phyloP scores from a whole-genome alignment of 2,797 vertebrate species.

The Poeciliopsis presidionis region DNA sequence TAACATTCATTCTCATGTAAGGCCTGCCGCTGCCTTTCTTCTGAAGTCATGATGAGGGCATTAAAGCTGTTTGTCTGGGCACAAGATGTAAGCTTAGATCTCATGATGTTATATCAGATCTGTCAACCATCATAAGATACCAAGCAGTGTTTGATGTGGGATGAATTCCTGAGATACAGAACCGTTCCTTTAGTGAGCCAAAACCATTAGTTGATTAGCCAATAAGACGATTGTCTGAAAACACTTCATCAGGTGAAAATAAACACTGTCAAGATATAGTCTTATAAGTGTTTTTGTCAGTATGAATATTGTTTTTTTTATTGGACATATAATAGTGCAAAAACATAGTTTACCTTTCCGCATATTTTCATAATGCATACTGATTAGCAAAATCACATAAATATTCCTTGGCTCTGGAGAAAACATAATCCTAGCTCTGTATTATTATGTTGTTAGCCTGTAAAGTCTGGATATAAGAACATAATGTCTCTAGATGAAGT shows the following conservation, averaged over 20 bases:
- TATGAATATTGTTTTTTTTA: not conserved
- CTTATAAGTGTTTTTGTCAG: conserved; percentile 5
- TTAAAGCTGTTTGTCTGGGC: conserved; percentile 69
- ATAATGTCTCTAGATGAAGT: conserved; percentile 68
- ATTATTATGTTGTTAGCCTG: not conserved
- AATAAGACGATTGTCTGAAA: conserved; percentile 19
- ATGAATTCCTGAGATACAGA: conserved; percentile 42
- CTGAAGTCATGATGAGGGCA: conserved; percentile 73
- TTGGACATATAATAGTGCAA: conserved; percentile 4
- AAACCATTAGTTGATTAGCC: conserved; percentile 30
- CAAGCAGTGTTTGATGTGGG: conserved; percentile 59
- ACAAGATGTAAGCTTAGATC: conserved; percentile 62
- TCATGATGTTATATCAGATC: conserved; percentile 64
- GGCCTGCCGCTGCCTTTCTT: conserved; percentile 63
- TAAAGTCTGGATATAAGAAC: conserved; percentile 43
- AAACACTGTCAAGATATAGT: conserved; percentile 10
- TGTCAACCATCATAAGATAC: conserved; percentile 64
- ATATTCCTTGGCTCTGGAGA: not conserved
- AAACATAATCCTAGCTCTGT: not conserved
- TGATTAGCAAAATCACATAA: conserved; percentile 1
- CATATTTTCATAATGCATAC: not conserved
- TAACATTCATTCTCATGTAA: conserved; percentile 62
- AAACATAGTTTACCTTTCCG: conserved; percentile 22
- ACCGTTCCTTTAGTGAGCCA: conserved; percentile 22
- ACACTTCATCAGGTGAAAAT: conserved; percentile 27